A percentile compares a stretch with the other conserved stretches of the same genome.
phyloP scores from a whole-genome alignment of 2,888 invertebrate genomes.

The Microctonus aethiopoides region DNA sequence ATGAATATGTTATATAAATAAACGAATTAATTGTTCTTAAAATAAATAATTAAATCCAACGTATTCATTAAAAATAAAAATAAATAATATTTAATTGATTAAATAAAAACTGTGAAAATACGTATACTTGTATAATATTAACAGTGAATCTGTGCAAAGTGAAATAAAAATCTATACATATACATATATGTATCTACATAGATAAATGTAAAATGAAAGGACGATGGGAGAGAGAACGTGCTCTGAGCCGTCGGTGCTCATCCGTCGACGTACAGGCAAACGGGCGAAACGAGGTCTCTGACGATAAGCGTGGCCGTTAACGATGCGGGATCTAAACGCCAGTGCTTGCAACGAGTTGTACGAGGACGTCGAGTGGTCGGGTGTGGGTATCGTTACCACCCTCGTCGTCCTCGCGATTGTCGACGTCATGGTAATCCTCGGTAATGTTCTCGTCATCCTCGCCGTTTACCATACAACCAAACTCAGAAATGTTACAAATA shows the following conservation, averaged over 20 bases:
- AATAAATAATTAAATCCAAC: background rate
- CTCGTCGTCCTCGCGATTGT: slow-evolving; percentile 84
- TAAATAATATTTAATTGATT: too few relatives aligned
- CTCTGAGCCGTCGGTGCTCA: slow-evolving; percentile 18
- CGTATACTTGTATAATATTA: background rate
- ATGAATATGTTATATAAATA: background rate
- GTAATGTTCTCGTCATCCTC: slow-evolving; percentile 91
- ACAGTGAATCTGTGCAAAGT: slow-evolving; percentile 15
- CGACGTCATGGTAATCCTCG: slow-evolving; percentile 89
- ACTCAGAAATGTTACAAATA: slow-evolving; percentile 93
- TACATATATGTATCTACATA: background rate
- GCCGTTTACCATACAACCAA: slow-evolving; percentile 93
- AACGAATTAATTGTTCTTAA: background rate
- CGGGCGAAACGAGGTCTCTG: slow-evolving; percentile 22
- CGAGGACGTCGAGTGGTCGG: slow-evolving; percentile 85
- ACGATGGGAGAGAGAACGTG: slow-evolving; percentile 24
- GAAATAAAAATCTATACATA: background rate
- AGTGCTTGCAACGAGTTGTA: slow-evolving; percentile 84
- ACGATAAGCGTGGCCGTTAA: slow-evolving; percentile 55
- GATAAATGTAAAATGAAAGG: slow-evolving; percentile 28
- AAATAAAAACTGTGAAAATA: background rate
- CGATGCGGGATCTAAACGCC: slow-evolving; percentile 82
- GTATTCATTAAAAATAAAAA: background rate
- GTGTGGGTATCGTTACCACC: slow-evolving; percentile 80
- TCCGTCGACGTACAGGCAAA: slow-evolving; percentile 11